These are phyloP conservation scores for Pseudorectes ferrugineus DNA, from an alignment of 2,113 vertebrate genomes.

Conservation along the genomic window DNA sequence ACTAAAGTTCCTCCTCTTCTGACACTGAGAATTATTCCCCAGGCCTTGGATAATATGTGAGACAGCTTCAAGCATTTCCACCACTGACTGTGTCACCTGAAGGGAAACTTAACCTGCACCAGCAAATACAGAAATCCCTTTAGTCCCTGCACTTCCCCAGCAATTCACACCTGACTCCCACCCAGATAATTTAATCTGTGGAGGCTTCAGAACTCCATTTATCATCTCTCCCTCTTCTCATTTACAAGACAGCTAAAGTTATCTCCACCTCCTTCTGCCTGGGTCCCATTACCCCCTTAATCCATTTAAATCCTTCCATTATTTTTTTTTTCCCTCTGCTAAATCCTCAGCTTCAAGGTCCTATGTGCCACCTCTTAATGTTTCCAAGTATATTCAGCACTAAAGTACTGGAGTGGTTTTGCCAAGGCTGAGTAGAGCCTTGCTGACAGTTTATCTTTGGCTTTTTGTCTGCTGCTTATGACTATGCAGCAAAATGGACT, in stretches of 20 bases:
- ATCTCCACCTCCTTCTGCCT: slow-evolving; percentile 18
- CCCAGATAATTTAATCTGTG: slow-evolving; percentile 15
- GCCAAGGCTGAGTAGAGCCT: not conserved
- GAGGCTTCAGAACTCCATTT: not conserved
- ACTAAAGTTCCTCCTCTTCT: not conserved
- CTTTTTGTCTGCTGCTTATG: not conserved
- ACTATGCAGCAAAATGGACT: not conserved
- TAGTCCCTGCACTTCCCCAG: not conserved
- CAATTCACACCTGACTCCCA: slow-evolving; percentile 40
- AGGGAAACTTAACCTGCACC: not conserved
- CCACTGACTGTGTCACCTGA: not conserved
- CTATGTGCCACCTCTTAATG: not conserved
- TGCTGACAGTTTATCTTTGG: not conserved
- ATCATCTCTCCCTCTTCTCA: not conserved
- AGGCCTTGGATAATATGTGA: not conserved
- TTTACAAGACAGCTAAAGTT: not conserved
- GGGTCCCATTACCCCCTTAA: not conserved
- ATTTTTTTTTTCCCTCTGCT: not conserved
- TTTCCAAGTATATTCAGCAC: not conserved
- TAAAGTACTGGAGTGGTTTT: not conserved
- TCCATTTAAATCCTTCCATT: slow-evolving; percentile 13
- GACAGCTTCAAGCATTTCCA: not conserved
- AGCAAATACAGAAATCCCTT: slow-evolving; percentile 6
- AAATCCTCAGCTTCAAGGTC: not conserved
- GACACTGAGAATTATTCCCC: not conserved